phyloP scores from a whole-genome alignment of 2,888 invertebrate species.

The Plemyria rubiginata region DNA sequence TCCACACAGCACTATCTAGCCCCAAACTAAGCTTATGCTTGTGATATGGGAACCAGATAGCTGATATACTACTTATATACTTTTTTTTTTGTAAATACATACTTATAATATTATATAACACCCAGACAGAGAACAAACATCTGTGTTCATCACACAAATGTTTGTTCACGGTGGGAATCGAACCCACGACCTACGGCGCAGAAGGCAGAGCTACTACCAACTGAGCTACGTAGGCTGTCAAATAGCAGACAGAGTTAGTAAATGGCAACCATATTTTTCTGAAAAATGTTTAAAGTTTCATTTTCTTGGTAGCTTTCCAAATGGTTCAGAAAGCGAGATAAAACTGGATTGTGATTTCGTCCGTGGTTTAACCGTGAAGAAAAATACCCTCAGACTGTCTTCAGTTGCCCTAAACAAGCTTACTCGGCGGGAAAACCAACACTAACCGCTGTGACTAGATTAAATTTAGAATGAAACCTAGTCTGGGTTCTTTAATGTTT shows the following conservation, averaged over 20 bases:
- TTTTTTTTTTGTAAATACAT: too few species aligned
- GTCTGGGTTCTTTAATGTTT: conserved; percentile 6
- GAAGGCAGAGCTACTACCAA: too few species aligned
- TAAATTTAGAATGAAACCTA: conserved; percentile 14
- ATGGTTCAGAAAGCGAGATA: conserved; percentile 26
- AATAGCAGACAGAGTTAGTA: background rate
- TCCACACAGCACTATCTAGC: too few species aligned
- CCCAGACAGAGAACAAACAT: too few species aligned
- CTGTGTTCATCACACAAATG: too few species aligned
- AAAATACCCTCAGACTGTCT: conserved; percentile 18
- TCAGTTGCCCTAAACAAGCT: conserved; percentile 15
- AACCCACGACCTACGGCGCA: too few species aligned
- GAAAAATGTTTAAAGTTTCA: conserved; percentile 24
- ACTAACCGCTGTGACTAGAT: conserved; percentile 18
- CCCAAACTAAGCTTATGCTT: too few species aligned
- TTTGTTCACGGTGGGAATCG: too few species aligned
- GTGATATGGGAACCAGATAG: too few species aligned
- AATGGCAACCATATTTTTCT: background rate
- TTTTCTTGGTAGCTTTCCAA: conserved; percentile 33
- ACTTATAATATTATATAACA: too few species aligned
- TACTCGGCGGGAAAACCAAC: conserved; percentile 18
- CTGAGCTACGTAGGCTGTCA: too few species aligned
- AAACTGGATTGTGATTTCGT: conserved; percentile 23
- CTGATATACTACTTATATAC: too few species aligned
- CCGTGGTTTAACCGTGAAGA: conserved; percentile 15